Percentiles rank a stretch among this genome's conserved stretches.
phyloP scores from a whole-genome alignment of 2,797 vertebrate genomes.

The Danio albolineatus region DNA sequence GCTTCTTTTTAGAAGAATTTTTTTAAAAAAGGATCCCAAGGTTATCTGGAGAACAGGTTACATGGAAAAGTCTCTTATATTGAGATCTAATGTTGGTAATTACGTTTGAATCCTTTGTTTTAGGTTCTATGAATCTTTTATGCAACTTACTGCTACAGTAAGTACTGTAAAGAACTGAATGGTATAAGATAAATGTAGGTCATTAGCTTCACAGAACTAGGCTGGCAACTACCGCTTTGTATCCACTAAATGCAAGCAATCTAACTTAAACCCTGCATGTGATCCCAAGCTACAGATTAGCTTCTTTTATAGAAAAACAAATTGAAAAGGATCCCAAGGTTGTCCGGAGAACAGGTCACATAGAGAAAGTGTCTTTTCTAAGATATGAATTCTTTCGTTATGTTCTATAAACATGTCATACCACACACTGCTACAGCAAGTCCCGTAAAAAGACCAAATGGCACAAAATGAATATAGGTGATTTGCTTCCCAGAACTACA shows the following conservation, averaged over 20 bases:
- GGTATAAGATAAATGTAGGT: neutral
- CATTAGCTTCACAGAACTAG: conserved; percentile 5
- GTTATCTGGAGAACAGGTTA: conserved; percentile 9
- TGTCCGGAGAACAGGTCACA: conserved; percentile 2
- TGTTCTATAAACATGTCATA: neutral
- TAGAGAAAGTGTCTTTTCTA: neutral
- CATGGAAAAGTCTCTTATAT: conserved; percentile 5
- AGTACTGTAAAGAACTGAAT: neutral
- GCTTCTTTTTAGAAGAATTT: conserved; percentile 1
- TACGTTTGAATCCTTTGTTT: neutral
- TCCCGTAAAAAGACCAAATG: neutral
- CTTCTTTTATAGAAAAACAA: conserved; percentile 1
- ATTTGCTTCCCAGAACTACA: neutral
- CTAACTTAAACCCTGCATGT: conserved; percentile 2
- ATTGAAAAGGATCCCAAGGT: conserved; percentile 20
- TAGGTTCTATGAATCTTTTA: neutral
- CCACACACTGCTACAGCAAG: neutral
- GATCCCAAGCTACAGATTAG: conserved; percentile 8
- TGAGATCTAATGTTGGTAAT: neutral
- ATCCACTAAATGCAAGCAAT: conserved; percentile 3
- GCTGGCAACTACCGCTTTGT: neutral
- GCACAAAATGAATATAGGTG: neutral
- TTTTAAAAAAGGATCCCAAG: conserved; percentile 22
- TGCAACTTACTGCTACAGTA: neutral
- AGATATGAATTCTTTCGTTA: neutral